Base-by-base conservation (phyloP, 1,140 invertebrate species). In the Zaprionus camerounensis region DNA sequence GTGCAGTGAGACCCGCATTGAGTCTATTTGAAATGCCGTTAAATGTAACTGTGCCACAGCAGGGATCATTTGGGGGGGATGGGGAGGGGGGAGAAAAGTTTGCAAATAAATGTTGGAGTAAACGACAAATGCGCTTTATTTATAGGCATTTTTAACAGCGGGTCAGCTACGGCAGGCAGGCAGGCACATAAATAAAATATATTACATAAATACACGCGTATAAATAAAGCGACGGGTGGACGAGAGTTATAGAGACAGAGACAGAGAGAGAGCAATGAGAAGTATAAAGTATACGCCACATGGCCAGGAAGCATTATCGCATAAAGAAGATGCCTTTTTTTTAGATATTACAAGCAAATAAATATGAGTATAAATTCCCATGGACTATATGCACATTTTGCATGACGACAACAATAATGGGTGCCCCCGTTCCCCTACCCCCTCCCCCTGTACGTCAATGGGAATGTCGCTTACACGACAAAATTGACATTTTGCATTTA, bases 401-500 rank as follows among this genome's bases (percentile, higher is more conserved):
- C 63, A 71, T 55, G 55, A 56, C 56, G 58, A 57, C 67, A 71
- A 72, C 62, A 67, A 76, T 70, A 76, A 76, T 76, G 49, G 41
- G 38, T 36, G 12, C 22, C 5, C 5, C 58, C 58, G 6, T 28
- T 36, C n/a, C 28, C 11, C 22, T 28, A 15, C 20, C 17, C 20
- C 17, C n/a, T 12, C 20, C 22, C 7, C 46, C 49, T 38, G 15
- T 7, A 58, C 71, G 44, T 78, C 71, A 70, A 78, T 71, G 63
- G 46, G 55, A 66, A 78, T 68, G 71, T 71, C 79, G 84, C 84
- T 88, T 88, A 84, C 84, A 88, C 65, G 78, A 88, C 81, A 76
- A 87, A 87, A 87, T 87, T 87, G 84, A 87, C 84, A 90, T 87
- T 87, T 84, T 90, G 84, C 84, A 87, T 87, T 87, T 87, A 90